Percentiles rank a stretch among this genome's conserved stretches.
These are phyloP conservation scores for Brachionus koreanus DNA, from an alignment of 1,140 invertebrate species.

Conservation along the genomic window DNA sequence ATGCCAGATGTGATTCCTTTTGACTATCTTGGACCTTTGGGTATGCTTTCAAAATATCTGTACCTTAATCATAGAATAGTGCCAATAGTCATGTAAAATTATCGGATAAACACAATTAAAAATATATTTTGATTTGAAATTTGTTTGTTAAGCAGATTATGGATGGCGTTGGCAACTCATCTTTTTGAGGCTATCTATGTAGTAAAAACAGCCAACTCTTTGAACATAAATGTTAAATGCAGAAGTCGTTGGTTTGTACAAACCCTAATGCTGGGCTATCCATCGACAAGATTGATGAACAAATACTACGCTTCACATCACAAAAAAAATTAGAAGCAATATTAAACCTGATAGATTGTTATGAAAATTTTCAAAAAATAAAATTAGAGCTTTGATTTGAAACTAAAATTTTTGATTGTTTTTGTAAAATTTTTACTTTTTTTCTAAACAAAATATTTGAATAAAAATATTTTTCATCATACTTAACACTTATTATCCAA, in stretches of 20 bases:
- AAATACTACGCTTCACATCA: not conserved
- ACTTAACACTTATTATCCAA: not conserved
- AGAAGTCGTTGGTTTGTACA: slow-evolving; percentile 28
- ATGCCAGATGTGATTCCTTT: slow-evolving; percentile 40
- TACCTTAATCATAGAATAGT: slow-evolving; percentile 30
- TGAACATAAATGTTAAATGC: slow-evolving; percentile 1
- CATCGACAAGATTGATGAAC: slow-evolving; percentile 30
- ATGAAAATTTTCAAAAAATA: not conserved
- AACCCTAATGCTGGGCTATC: slow-evolving; percentile 36
- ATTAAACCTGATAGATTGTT: not conserved
- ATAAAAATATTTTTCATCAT: not conserved
- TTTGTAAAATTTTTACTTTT: slow-evolving; percentile 9
- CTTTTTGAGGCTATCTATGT: slow-evolving; percentile 33
- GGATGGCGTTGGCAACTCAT: slow-evolving; percentile 18
- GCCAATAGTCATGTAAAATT: slow-evolving; percentile 33
- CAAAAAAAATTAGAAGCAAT: not conserved
- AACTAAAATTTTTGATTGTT: not conserved
- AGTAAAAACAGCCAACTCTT: not conserved
- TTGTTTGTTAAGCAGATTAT: slow-evolving; percentile 9
- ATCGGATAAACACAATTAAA: not conserved
- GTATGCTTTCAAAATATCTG: not conserved
- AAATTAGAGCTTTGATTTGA: not conserved
- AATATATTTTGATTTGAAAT: not conserved
- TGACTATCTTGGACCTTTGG: slow-evolving; percentile 21
- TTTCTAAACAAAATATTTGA: not conserved